Conservation (phyloP, 2,797 vertebrate species). For the Delichon dasypus region DNA sequence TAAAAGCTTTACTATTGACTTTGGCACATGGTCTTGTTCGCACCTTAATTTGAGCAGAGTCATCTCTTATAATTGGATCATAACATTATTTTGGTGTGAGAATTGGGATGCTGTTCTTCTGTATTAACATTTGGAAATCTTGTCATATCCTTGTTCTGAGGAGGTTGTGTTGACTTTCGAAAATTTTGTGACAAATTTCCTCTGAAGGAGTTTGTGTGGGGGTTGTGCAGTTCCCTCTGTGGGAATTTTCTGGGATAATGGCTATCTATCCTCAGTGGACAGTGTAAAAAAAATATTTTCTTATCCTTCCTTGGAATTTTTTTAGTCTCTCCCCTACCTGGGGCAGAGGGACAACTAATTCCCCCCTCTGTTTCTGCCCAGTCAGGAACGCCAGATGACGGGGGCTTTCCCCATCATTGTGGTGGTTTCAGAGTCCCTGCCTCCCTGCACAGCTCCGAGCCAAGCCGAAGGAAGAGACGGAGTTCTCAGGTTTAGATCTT, state of each 20-base stretch:
- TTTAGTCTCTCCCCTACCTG: background rate
- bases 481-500: no score
- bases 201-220: background rate
- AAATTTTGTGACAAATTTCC: fast-evolving
- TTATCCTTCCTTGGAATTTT: background rate
- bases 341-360: background rate
- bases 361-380: no score
- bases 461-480: no score
- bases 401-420: no score
- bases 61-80: background rate
- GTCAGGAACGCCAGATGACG: no score
- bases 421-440: no score
- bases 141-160: background rate
- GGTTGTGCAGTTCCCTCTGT: background rate
- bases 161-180: background rate
- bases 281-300: background rate
- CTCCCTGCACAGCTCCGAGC: no score
- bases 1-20: background rate
- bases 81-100: background rate
- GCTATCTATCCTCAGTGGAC: background rate
- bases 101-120: background rate
- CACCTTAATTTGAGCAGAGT: background rate
- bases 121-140: background rate
- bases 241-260: background rate
- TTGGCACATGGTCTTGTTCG: background rate